A percentile compares a stretch with the other conserved stretches of the same genome.
Conservation (phyloP, 2,113 vertebrate species). For the Glareola pratincola region DNA sequence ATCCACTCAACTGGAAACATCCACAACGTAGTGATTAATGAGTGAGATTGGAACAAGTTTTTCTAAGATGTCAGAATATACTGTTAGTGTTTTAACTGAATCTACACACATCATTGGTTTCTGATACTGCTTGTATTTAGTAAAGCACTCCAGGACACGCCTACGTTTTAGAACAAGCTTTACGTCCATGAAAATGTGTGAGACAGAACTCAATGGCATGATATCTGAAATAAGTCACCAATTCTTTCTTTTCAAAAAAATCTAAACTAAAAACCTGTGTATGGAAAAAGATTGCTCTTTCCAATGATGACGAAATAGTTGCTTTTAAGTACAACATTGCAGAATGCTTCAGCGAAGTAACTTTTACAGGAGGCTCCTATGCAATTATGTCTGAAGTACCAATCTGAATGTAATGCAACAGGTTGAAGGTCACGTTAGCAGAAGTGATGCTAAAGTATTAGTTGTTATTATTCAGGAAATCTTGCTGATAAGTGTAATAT, state of each 20-base stretch:
- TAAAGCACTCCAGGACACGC: neutral
- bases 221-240: neutral
- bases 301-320: neutral
- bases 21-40: neutral
- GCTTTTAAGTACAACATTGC: neutral
- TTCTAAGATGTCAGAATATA: neutral
- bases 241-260: neutral
- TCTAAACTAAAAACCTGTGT: neutral
- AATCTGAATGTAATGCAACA: neutral
- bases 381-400: neutral
- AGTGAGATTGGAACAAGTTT: neutral
- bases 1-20: neutral
- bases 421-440: neutral
- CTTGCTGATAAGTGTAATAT: neutral
- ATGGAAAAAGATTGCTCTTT: neutral
- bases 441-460: neutral
- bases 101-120: neutral
- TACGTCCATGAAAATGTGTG: neutral
- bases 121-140: neutral
- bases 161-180: neutral
- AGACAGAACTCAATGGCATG: neutral
- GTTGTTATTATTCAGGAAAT: neutral
- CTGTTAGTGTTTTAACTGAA: neutral
- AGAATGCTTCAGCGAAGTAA: neutral
- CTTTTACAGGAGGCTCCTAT: neutral